Evolutionary conservation across 2,113 vertebrate species (phyloP).

Genomic region (Epinephelus fuscoguttatus): DNA sequence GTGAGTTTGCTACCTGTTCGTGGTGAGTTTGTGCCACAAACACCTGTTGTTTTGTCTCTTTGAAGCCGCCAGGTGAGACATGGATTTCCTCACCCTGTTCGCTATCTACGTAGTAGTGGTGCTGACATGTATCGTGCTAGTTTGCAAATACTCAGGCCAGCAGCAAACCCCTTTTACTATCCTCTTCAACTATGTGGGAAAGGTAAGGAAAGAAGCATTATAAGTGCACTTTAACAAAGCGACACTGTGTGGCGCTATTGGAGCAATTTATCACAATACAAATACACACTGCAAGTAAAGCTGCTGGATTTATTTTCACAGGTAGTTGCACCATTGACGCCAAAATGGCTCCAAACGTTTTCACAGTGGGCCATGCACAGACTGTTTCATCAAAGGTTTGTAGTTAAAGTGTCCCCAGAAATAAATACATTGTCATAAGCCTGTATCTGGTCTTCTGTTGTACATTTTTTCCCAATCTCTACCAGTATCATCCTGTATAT

Average conservation of each 20-base stretch:
- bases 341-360: constrained; percentile 83
- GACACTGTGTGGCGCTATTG: constrained; percentile 31
- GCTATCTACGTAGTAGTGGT: constrained; percentile 85
- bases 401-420: neutral
- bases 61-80: constrained; percentile 70
- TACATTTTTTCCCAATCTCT: neutral
- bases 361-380: constrained; percentile 79
- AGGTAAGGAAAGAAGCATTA: constrained; percentile 66
- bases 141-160: constrained; percentile 85
- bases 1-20: neutral
- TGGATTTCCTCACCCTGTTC: constrained; percentile 94
- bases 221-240: neutral
- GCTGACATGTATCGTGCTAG: constrained; percentile 72
- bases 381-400: constrained; percentile 91
- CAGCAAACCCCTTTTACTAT: constrained; percentile 75
- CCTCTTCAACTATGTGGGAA: constrained; percentile 42
- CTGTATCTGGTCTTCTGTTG: neutral
- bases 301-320: constrained; percentile 60
- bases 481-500: neutral
- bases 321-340: constrained; percentile 84
- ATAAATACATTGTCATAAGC: neutral
- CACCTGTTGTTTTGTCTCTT: constrained; percentile 52
- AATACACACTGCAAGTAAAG: neutral
- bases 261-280: no score
- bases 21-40: neutral